Percentiles rank a stretch among this genome's conserved stretches.
phyloP scores from a whole-genome alignment of 2,888 invertebrate genomes.

The Drosophila phalerata region DNA sequence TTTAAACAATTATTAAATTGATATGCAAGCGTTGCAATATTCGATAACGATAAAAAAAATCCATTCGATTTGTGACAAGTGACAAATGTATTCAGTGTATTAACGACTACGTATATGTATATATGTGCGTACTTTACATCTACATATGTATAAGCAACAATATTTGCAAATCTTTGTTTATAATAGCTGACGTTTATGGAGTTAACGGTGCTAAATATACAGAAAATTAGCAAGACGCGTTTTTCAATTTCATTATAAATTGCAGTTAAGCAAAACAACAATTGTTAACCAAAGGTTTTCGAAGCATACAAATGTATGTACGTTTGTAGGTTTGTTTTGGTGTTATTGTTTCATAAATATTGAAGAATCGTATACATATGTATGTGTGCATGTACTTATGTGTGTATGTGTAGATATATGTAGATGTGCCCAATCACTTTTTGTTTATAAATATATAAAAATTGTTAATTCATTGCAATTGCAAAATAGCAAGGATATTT shows the following conservation, averaged over 20 bases:
- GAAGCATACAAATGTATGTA: constrained; percentile 60
- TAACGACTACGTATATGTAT: constrained; percentile 38
- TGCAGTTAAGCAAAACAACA: constrained; percentile 24
- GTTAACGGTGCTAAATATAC: constrained; percentile 64
- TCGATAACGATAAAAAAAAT: constrained; percentile 36
- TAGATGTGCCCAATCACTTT: constrained; percentile 52
- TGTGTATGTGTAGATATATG: constrained; percentile 31
- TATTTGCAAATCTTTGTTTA: constrained; percentile 75
- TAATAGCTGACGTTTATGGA: constrained; percentile 71
- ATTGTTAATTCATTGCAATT: constrained; percentile 15
- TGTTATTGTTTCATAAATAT: constrained; percentile 66
- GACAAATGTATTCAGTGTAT: constrained; percentile 47
- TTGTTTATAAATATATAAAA: constrained; percentile 63
- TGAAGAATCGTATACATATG: constrained; percentile 23
- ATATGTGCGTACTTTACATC: constrained; percentile 42
- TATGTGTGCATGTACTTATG: constrained; percentile 9
- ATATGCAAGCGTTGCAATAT: background rate
- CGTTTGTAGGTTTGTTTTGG: constrained; percentile 57
- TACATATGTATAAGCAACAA: constrained; percentile 67
- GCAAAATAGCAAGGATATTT: constrained; percentile 15
- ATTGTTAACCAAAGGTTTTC: constrained; percentile 46
- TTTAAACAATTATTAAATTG: background rate
- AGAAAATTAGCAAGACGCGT: constrained; percentile 38
- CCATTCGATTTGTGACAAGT: constrained; percentile 45
- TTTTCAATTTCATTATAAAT: constrained; percentile 33